Evolutionary conservation across 2,888 invertebrate genomes (phyloP).

Genomic region (Globia sparganii): DNA sequence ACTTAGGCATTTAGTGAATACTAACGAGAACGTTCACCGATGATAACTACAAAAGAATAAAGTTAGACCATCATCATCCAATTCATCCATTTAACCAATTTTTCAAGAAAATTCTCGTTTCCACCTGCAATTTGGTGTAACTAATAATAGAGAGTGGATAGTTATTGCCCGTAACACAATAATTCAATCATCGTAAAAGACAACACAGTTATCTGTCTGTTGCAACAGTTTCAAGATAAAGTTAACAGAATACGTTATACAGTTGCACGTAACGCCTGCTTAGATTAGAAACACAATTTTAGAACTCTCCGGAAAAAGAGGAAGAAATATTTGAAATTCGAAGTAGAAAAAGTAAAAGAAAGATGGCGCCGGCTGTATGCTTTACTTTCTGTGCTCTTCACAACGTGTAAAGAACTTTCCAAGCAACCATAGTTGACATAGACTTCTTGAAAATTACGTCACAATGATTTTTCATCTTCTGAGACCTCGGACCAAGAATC

Average conservation of each 20-base stretch:
- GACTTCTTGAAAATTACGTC: too few species aligned
- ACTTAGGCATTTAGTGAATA: too few species aligned
- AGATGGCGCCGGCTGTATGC: constrained; percentile 3
- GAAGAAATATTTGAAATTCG: constrained; percentile 33
- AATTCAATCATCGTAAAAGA: constrained; percentile 18
- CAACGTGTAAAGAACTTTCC: not conserved
- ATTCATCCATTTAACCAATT: not conserved
- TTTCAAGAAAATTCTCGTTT: not conserved
- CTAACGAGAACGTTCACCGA: too few species aligned
- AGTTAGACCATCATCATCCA: not conserved
- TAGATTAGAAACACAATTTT: constrained; percentile 31
- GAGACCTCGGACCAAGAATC: too few species aligned
- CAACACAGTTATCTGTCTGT: constrained; percentile 11
- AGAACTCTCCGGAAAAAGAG: constrained; percentile 12
- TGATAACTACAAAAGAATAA: too few species aligned
- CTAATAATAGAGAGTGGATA: constrained; percentile 1
- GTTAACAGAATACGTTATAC: constrained; percentile 25
- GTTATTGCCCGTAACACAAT: not conserved
- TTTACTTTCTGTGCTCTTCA: not conserved
- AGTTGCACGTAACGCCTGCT: constrained; percentile 14
- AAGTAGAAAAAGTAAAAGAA: constrained; percentile 22
- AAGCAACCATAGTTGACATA: too few species aligned
- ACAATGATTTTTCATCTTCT: too few species aligned
- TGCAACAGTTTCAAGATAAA: constrained; percentile 20
- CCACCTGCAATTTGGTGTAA: not conserved